A percentile compares a stretch with the other conserved stretches of the same genome.
Conservation (phyloP, 2,888 invertebrate species). For the Thysanoteuthis rhombus region DNA sequence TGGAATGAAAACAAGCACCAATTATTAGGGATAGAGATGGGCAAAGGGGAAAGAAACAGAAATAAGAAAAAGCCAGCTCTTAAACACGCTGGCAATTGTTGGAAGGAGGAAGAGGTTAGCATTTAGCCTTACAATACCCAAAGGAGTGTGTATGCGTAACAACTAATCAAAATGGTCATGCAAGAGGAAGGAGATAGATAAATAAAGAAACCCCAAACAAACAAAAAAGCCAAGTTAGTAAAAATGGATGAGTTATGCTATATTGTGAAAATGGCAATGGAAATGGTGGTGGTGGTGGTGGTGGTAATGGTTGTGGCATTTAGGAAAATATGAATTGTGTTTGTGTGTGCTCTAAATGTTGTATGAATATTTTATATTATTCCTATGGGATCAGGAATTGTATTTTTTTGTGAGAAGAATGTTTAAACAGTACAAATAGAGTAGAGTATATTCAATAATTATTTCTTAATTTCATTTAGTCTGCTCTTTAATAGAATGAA, state of each 20-base stretch:
- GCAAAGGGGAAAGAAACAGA: neutral
- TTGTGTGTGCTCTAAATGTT: too few species aligned
- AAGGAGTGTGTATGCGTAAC: neutral
- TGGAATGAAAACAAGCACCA: constrained; percentile 15
- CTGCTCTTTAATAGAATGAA: neutral
- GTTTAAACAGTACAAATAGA: neutral
- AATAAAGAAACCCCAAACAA: neutral
- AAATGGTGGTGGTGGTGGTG: neutral
- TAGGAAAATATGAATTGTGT: neutral
- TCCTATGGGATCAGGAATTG: too few species aligned
- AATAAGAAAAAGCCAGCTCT: neutral
- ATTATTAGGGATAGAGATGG: neutral
- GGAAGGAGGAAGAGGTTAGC: neutral
- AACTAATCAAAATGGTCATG: neutral
- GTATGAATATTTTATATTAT: neutral
- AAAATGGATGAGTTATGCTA: neutral
- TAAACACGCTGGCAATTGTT: neutral
- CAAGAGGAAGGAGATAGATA: neutral
- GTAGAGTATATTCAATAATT: too few species aligned
- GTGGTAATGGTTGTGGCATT: neutral
- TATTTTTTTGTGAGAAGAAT: neutral
- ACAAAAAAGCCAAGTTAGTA: too few species aligned
- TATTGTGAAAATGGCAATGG: neutral
- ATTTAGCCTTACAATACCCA: neutral
- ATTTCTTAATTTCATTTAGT: neutral